Evolutionary conservation across 2,888 invertebrate genomes (phyloP).

Genomic region (Cosmopolites sordidus): DNA sequence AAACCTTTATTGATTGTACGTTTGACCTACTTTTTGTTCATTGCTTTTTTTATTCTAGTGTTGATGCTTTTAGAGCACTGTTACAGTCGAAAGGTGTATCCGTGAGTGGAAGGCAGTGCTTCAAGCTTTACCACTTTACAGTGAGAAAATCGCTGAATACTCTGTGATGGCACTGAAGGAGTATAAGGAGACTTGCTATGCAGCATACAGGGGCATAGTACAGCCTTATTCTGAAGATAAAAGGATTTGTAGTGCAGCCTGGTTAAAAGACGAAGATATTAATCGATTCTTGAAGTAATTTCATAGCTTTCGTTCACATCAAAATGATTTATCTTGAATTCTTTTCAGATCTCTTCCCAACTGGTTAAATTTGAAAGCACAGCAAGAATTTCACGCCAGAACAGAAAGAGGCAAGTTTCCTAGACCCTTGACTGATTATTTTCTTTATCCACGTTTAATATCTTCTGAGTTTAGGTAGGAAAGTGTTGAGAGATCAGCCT

Average conservation of each 20-base stretch:
- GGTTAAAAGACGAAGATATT: conserved; percentile 94
- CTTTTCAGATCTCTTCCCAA: conserved; percentile 68
- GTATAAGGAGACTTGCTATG: conserved; percentile 70
- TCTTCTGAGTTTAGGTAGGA: conserved; percentile 31
- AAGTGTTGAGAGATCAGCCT: conserved; percentile 48
- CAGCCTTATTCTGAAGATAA: conserved; percentile 75
- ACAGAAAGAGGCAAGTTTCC: conserved; percentile 41
- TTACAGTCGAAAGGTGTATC: conserved; percentile 64
- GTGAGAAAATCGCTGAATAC: conserved; percentile 69
- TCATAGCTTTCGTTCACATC: conserved; percentile 25
- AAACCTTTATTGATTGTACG: conserved; percentile 63
- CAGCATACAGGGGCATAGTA: conserved; percentile 70
- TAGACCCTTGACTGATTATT: no score
- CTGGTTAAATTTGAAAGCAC: conserved; percentile 64
- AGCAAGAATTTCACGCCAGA: conserved; percentile 46
- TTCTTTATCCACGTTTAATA: no score
- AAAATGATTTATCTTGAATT: background rate
- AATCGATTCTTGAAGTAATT: conserved; percentile 80
- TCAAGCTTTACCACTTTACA: conserved; percentile 68
- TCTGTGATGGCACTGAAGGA: conserved; percentile 66
- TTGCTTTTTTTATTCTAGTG: background rate
- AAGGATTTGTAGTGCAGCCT: conserved; percentile 75
- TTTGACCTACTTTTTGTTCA: conserved; percentile 15
- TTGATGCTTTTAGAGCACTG: conserved; percentile 59
- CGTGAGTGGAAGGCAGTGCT: conserved; percentile 65